These are phyloP conservation scores for Cepaea hortensis DNA, from an alignment of 2,888 invertebrate genomes.

Conservation along the genomic window DNA sequence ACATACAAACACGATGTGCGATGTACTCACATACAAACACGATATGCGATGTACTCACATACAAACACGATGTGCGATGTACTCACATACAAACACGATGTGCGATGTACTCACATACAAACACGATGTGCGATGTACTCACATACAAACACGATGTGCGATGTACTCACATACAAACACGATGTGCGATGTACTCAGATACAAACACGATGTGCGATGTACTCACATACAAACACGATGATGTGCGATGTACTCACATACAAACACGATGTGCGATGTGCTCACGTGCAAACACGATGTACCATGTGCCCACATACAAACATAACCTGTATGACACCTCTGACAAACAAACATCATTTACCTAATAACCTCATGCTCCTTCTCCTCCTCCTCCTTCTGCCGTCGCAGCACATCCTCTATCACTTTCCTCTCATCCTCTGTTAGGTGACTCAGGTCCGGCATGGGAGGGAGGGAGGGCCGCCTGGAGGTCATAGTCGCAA, in stretches of 20 bases:
- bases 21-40: neutral
- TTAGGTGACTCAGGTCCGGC: slow-evolving; percentile 98
- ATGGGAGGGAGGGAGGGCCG: slow-evolving; percentile 78
- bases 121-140: neutral
- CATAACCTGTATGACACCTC: neutral
- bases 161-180: neutral
- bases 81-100: neutral
- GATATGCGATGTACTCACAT: neutral
- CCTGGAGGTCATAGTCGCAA: slow-evolving; percentile 55
- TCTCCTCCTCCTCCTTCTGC: slow-evolving; percentile 97
- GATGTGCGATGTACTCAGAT: too few species aligned
- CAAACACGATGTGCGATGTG: neutral
- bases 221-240: too few species aligned
- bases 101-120: neutral
- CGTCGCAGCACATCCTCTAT: slow-evolving; percentile 98
- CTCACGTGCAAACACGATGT: neutral
- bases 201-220: neutral
- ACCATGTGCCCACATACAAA: neutral
- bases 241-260: neutral
- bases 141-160: neutral
- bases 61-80: too few species aligned
- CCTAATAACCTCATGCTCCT: slow-evolving; percentile 98
- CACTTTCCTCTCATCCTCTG: slow-evolving; percentile 98
- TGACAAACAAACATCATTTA: slow-evolving; percentile 78
- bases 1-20: too few species aligned